A percentile compares a stretch with the other conserved stretches of the same genome.
Conservation (phyloP, 92 coral and sea anemone species). For the Meandrina meandrites region DNA sequence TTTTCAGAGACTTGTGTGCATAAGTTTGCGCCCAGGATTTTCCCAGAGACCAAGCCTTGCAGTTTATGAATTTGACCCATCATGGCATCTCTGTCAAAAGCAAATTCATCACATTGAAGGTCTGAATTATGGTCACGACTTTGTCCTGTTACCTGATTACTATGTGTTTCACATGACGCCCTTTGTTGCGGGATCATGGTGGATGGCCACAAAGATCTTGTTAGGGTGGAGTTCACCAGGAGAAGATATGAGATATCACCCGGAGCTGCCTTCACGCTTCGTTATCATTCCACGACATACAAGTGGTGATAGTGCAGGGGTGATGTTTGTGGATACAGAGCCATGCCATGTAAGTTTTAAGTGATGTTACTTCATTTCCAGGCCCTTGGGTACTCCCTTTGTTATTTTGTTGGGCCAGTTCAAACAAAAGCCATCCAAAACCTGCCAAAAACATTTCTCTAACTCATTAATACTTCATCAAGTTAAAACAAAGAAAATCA, state of each 20-base stretch:
- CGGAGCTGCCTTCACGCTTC: conserved; percentile 83
- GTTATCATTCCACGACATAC: conserved; percentile 82
- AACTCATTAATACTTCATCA: no score
- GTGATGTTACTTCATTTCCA: not conserved
- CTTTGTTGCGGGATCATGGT: conserved; percentile 67
- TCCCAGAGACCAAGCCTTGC: conserved; percentile 58
- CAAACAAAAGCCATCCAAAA: no score
- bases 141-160: conserved; percentile 77
- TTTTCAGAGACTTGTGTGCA: conserved; percentile 78
- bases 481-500: no score
- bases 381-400: no score
- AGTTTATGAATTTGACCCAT: conserved; percentile 71
- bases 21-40: conserved; percentile 77
- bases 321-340: conserved; percentile 80
- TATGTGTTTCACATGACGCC: conserved; percentile 87
- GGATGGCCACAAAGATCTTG: conserved; percentile 53
- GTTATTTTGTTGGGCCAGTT: no score
- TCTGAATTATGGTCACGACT: conserved; percentile 83
- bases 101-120: conserved; percentile 76
- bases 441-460: no score
- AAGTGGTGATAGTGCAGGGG: conserved; percentile 33
- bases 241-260: conserved; percentile 72
- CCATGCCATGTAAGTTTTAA: conserved; percentile 83
- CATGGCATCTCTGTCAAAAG: conserved; percentile 71
- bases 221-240: conserved; percentile 66